Conservation (phyloP, 2,113 vertebrate species). For the Choloepus hoffmanni region DNA sequence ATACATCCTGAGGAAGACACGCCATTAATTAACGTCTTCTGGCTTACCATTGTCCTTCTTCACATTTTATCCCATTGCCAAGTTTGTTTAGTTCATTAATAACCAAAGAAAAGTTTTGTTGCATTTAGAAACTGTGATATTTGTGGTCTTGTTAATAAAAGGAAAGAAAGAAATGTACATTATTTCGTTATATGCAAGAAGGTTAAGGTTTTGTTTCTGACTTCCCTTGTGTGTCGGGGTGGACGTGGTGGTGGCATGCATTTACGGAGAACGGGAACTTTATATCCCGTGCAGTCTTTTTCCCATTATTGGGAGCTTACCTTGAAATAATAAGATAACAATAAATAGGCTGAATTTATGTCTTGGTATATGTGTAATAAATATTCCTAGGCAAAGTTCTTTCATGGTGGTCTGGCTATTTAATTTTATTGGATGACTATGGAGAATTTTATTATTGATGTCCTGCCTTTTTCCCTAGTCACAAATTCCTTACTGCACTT, state of each 20-base stretch:
- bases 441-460: conserved; percentile 66
- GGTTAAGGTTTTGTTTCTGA: not conserved
- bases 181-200: conserved; percentile 39
- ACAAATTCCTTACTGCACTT: conserved; percentile 77
- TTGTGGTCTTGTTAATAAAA: conserved; percentile 54
- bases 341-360: not conserved
- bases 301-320: not conserved
- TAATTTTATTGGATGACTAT: conserved; percentile 58
- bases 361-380: not conserved
- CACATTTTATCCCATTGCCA: conserved; percentile 72
- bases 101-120: conserved; percentile 55
- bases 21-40: conserved; percentile 81
- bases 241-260: not conserved
- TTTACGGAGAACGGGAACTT: not conserved
- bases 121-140: not conserved
- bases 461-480: conserved; percentile 37
- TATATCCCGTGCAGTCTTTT: not conserved
- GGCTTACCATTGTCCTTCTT: conserved; percentile 71
- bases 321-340: not conserved
- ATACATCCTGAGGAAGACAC: conserved; percentile 74
- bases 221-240: not conserved
- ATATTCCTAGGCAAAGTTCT: not conserved
- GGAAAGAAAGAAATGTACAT: not conserved
- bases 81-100: conserved; percentile 68
- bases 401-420: not conserved